Evolutionary conservation across 2,113 vertebrate species (phyloP).

Genomic region (Cisticola juncidis): DNA sequence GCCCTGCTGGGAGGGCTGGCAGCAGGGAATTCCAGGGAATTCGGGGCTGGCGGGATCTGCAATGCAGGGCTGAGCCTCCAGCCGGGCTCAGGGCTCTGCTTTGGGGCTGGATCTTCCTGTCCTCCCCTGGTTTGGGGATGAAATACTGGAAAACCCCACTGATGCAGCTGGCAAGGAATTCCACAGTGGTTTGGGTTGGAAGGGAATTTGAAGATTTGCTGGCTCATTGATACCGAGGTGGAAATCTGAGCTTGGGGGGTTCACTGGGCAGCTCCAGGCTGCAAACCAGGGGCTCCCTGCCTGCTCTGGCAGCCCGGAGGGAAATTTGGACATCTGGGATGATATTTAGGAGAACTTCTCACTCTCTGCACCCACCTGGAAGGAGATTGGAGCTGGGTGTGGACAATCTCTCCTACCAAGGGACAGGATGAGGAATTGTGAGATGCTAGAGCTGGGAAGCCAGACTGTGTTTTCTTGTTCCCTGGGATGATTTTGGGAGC

Average conservation of each 20-base stretch:
- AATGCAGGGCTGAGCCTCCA: background rate
- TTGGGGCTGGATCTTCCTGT: background rate
- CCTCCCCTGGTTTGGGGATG: background rate
- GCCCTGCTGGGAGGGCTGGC: background rate
- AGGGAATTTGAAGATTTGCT: background rate
- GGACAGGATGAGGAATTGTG: background rate
- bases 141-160: accelerated
- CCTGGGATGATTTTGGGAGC: background rate
- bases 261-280: background rate
- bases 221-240: slow-evolving; percentile 28
- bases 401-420: background rate
- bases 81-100: accelerated
- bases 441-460: background rate
- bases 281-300: background rate
- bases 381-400: background rate
- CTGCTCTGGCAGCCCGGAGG: background rate
- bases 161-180: background rate
- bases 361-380: background rate
- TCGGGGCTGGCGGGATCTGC: background rate
- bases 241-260: background rate
- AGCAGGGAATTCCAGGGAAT: background rate
- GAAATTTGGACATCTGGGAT: background rate
- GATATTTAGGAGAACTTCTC: background rate
- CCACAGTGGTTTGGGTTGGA: background rate
- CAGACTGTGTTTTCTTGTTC: background rate